Base-by-base conservation (phyloP, 1,140 invertebrate genomes). In the Bombus pyrosoma region DNA sequence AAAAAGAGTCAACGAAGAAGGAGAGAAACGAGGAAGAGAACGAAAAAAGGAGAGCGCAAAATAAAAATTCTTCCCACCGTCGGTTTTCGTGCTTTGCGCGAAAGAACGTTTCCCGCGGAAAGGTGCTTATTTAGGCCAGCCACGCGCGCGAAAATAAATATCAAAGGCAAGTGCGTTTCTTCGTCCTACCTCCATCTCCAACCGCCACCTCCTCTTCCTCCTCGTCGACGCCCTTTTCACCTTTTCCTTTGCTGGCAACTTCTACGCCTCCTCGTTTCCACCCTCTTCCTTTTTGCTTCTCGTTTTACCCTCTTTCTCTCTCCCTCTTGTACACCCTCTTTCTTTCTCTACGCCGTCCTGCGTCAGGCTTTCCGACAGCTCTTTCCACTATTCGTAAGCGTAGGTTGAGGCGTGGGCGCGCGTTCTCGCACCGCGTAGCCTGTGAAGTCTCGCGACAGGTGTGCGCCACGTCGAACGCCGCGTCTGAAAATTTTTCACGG, bases 41-140 rank as follows among this genome's bases (percentile, higher is more conserved):
- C 0, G 37, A 62, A 47, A 78, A n/a, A 75, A 28, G 32, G 22
- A 9, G 39, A 15, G 81, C 28, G 43, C 28, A 77, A 83, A 77
- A 83, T 83, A 83, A 83, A 83, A 83, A 83, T 83, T 74, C 74
- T 77, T 83, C 22, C 34, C 62, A 76, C 43, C 73, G 81, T 81
- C 34, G 68, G 62, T 83, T 83, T 83, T 83, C 74, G 81, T 83
- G 73, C 81, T 77, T 83, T 77, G 81, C 81, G 81, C 73, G 73
- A 77, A n/a, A 62, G 62, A 83, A 62, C 73, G 34, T 83, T 83
- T 83, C 62, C 74, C 81, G 81, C 62, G 81, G 81, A 83, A 83
- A 83, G 81, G 81, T 83, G 81, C 81, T 77, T 83, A 83, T 83
- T 83, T 83, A 83, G 81, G 81, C 81, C 81, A 83, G 81, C 73